Base-by-base conservation (phyloP, 64 coral and sea anemone genomes). In the Montipora sp. region DNA sequence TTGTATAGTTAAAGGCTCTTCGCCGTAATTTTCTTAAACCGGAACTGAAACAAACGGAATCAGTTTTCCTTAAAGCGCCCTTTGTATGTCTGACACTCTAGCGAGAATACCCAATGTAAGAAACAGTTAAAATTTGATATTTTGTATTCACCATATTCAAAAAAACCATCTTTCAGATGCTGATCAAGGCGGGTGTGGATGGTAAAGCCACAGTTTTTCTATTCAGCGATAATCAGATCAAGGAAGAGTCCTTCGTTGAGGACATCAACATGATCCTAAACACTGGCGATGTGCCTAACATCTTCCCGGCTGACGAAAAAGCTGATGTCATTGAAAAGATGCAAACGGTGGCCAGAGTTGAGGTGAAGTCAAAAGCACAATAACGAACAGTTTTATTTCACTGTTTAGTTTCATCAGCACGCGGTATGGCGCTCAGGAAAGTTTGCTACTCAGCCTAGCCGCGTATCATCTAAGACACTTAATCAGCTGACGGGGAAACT, bases 191-290 rank as follows among this genome's bases (percentile, higher is more conserved):
- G 8, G 96, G 96, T 24, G 96, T 95, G 68, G 96, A 98, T 89
- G 96, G 96, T 8, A 98, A 95, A 75, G 91, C 94, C 12, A 93
- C 91, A 48, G 96, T 98, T 13, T 98, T 98, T 71, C 89, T 98
- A 93, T 98, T 98, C 81, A 98, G 96, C 51, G 96, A 98, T 36
- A 98, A 98, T 87, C 96, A 98, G 59, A 98, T 98, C 47, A 98
- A 98, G 48, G 96, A 98, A 74, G 96, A 98, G 43, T 98, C 96
- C 2, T 98, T 98, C 81, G 96, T 98, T 19, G 96, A 98, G 71
- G 96, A 98, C 19, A 98, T 98, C 24, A 98, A 98, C 36, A 98
- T 98, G 96, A 98, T 98, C 48, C 87, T 98, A 0, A 98, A 98
- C 70, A 98, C 96, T 61, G 96, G 96, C 49, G 93, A 98, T 73